phyloP scores from a whole-genome alignment of 2,797 vertebrate species.

The Amniataba percoides region DNA sequence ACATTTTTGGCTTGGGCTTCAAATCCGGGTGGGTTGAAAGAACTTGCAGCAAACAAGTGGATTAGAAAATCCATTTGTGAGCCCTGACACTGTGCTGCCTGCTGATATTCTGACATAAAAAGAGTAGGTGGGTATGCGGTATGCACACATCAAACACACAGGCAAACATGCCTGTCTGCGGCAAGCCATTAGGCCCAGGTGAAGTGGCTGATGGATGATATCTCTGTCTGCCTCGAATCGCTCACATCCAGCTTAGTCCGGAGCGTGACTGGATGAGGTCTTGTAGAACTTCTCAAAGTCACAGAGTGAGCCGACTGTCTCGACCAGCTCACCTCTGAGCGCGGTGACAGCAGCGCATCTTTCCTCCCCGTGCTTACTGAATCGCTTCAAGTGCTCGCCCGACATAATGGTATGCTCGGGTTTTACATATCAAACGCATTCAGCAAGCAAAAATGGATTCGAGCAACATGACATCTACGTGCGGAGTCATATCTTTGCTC shows the following conservation, averaged over 20 bases:
- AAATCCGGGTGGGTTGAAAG: conserved; percentile 77
- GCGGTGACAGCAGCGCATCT: conserved; percentile 26
- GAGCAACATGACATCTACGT: conserved; percentile 21
- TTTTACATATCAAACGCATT: conserved; percentile 60
- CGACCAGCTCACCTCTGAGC: conserved; percentile 41
- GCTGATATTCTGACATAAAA: conserved; percentile 79
- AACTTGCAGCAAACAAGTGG: conserved; percentile 80
- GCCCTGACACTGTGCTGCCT: conserved; percentile 69
- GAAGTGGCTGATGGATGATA: conserved; percentile 78
- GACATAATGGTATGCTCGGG: conserved; percentile 37
- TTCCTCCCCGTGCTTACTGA: background rate
- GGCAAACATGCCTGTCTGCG: conserved; percentile 71
- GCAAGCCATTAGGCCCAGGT: conserved; percentile 77
- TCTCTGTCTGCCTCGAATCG: conserved; percentile 66
- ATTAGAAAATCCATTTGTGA: conserved; percentile 85
- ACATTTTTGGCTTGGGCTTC: conserved; percentile 81
- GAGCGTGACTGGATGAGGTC: conserved; percentile 67
- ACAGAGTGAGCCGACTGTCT: conserved; percentile 47
- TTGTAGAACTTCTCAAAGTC: conserved; percentile 78
- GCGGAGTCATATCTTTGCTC: conserved; percentile 22
- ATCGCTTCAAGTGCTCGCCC: conserved; percentile 35
- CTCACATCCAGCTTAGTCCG: conserved; percentile 64
- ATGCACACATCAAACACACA: conserved; percentile 72
- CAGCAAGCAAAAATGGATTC: conserved; percentile 11
- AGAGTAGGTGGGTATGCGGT: conserved; percentile 66